Evolutionary conservation across 2,113 vertebrate genomes (phyloP), one percentile per base, ranked within the genome.

Genomic region (Tupaia chinensis): DNA sequence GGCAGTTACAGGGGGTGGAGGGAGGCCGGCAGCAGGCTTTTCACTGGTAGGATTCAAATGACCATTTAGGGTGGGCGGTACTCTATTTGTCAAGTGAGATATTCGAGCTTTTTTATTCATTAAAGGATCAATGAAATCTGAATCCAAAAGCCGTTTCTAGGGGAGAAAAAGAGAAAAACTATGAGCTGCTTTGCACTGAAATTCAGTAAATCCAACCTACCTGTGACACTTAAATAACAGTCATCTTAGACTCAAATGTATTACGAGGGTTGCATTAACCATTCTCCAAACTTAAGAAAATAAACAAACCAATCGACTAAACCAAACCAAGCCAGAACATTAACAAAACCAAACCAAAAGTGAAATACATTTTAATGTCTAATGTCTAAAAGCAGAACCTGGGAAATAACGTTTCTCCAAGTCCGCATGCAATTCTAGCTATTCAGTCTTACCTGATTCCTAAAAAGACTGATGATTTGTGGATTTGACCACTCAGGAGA

Each of bases 21-120:
- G 77, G 94, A 89, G 95, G 86, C 97, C 15, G 1, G 95, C 70
- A 81, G 96, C 1, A 19, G 98, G 98, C 44, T 99, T 99, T 88
- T 99, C 98, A n/a, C 82, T 79, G 32, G 94, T 87, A 82, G 95
- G 29, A 84, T 97, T 92, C 25, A 98, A 97, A 84, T 97, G 98
- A 66, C 98, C 98, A 14, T 98, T 98, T 90, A 98, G 89, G 0
- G 98, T 89, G 9, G 98, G 97, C 1, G 92, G 98, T 93, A 98
- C 98, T 96, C 98, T 98, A 27, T 95, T 99, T 96, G 93, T 98
- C 92, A 99, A 98, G 96, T 98, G 99, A 97, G 99, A 99, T 97
- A 99, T 99, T 83, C 99, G 98, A 91, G 98, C 98, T 98, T 99
- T 99, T 97, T 99, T 99, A 89, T 95, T 98, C 83, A 99, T 98